Evolutionary conservation across 2,113 vertebrate genomes (phyloP).

Genomic region (Brachypodius melanocephalos): DNA sequence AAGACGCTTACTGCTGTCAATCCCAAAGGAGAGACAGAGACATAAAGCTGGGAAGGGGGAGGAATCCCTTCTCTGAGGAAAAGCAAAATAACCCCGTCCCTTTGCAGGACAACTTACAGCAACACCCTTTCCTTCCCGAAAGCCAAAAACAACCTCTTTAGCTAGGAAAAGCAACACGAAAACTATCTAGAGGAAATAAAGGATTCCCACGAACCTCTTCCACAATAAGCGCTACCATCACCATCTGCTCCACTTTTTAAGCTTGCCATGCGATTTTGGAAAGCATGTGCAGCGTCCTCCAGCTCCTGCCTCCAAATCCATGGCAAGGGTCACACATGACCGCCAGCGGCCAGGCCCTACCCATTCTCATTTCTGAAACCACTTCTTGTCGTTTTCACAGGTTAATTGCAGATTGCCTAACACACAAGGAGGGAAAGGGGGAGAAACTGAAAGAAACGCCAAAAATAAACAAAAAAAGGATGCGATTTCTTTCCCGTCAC

Average conservation of each 20-base stretch:
- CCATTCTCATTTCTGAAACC: not conserved
- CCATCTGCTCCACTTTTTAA: constrained; percentile 46
- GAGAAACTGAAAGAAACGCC: fast-evolving
- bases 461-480: not conserved
- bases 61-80: not conserved
- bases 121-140: not conserved
- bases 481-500: not conserved
- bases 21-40: not conserved
- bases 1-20: not conserved
- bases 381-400: not conserved
- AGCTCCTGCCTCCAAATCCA: constrained; percentile 2
- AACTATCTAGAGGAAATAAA: not conserved
- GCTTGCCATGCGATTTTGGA: not conserved
- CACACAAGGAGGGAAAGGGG: fast-evolving
- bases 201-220: constrained; percentile 24
- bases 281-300: not conserved
- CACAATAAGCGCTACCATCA: not conserved
- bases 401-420: not conserved
- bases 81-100: not conserved
- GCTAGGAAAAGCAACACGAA: not conserved
- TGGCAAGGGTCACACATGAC: constrained; percentile 26
- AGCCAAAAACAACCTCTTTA: not conserved
- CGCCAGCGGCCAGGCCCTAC: not conserved
- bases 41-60: not conserved
- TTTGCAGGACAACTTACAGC: not conserved